phyloP scores from a whole-genome alignment of 2,797 vertebrate species.

The Cuniculus paca region DNA sequence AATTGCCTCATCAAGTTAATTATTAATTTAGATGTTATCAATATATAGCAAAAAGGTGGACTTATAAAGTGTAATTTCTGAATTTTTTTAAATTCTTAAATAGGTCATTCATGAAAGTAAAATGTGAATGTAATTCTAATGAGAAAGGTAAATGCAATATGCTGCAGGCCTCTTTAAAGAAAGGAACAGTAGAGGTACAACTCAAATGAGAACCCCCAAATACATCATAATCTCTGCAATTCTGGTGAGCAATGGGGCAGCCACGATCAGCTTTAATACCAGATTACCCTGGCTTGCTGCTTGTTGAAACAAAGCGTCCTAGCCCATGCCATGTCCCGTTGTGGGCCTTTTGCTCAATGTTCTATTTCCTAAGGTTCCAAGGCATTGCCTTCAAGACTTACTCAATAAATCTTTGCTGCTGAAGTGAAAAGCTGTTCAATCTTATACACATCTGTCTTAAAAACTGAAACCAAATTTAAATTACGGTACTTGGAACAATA shows the following conservation, averaged over 20 bases:
- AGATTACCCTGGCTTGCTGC: neutral
- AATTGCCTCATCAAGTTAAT: neutral
- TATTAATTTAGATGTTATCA: constrained; percentile 14
- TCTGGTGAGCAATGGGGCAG: neutral
- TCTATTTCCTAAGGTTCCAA: neutral
- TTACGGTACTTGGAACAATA: neutral
- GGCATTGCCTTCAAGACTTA: neutral
- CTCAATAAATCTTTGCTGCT: neutral
- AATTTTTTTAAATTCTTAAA: constrained; percentile 41
- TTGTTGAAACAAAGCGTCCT: neutral
- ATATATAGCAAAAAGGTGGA: neutral
- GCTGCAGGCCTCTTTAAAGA: neutral
- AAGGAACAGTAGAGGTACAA: neutral
- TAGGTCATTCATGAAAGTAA: neutral
- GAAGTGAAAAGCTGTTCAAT: neutral
- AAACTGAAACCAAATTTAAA: constrained; percentile 32
- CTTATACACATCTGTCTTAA: neutral
- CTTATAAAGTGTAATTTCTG: neutral
- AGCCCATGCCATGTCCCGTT: neutral
- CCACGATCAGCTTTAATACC: neutral
- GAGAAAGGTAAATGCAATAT: neutral
- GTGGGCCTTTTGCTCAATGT: neutral
- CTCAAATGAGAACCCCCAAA: neutral
- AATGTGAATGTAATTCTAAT: constrained; percentile 1
- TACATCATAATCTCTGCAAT: neutral